Percentiles rank a stretch among this genome's conserved stretches.
Evolutionary conservation across 2,888 invertebrate genomes (phyloP).

Genomic region (Eulithis prunata): DNA sequence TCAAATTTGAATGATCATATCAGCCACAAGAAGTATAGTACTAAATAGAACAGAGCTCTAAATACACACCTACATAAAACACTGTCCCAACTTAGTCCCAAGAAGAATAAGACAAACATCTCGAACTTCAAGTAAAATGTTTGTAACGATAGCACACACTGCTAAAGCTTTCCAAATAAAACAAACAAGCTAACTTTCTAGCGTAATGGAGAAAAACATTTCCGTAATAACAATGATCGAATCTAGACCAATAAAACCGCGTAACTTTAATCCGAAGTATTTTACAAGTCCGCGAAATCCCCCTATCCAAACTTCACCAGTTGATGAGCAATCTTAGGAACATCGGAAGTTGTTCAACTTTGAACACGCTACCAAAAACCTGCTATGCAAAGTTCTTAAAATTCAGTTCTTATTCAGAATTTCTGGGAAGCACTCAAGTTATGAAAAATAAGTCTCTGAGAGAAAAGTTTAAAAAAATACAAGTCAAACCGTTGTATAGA

Average conservation of each 20-base stretch:
- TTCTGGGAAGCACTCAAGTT: conserved; percentile 32
- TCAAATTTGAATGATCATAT: too few species aligned
- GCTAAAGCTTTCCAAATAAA: conserved; percentile 1
- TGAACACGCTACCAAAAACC: conserved; percentile 45
- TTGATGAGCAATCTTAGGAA: conserved; percentile 34
- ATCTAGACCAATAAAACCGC: conserved; percentile 26
- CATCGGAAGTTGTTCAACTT: conserved; percentile 33
- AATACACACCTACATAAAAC: too few species aligned
- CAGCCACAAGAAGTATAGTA: too few species aligned
- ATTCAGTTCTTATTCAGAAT: conserved; percentile 27
- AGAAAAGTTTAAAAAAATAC: conserved; percentile 64
- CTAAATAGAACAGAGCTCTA: too few species aligned
- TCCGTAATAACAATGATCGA: conserved; percentile 17
- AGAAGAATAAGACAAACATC: not conserved
- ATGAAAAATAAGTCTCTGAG: conserved; percentile 51
- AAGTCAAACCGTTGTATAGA: conserved; percentile 72
- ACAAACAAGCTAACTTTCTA: not conserved
- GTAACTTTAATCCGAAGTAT: conserved; percentile 27
- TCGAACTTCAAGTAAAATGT: not conserved
- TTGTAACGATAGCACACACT: not conserved
- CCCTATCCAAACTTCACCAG: conserved; percentile 36
- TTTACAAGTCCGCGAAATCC: conserved; percentile 31
- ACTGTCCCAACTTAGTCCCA: too few species aligned
- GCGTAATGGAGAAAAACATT: conserved; percentile 9
- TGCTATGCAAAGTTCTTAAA: not conserved